Evolutionary conservation across 2,888 invertebrate species (phyloP), one percentile per base, ranked within the genome.

Genomic region (Euzophera pinguis): DNA sequence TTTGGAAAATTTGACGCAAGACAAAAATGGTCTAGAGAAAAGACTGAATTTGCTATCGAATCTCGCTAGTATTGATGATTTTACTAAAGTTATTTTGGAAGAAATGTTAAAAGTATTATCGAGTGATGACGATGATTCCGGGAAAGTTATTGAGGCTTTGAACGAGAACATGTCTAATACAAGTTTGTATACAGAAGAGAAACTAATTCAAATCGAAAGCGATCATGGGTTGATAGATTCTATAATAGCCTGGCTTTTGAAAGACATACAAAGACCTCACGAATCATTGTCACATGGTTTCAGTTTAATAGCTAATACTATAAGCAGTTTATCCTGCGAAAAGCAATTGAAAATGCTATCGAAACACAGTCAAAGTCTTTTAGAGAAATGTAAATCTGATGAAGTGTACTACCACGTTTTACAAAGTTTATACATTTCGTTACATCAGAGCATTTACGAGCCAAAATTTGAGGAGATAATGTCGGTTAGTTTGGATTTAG

Each of bases 371-470:
- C 39, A 60, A 1, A 53, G 55, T n/a, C 63, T 90, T 27, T 56
- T 84, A 57, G 66, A 73, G 0, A 71, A 75, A 52, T 78, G 82
- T 57, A 63, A 69, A 10, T 66, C 53, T 0, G 72, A 86, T 27
- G 75, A 83, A 16, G 51, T 60, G 1, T 76, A 81, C 58, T 82
- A 91, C 52, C 62, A 89, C 12, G 61, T 92, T 2, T 58, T 92
- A 43, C 91, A 92, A 70, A 90, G 91, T 60, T 64, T 93, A 51
- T 84, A 92, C 51, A 83, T 81, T 54, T 84, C 92, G 0, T 60
- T 92, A 16, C 81, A 83, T 47, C 78, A 75, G 60, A 80, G 74
- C 53, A 69, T 91, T 1, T 67, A 81, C 51, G 69, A 84, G 59
- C 57, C 71, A 1, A 65, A 68, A 49, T 80, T 78, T 54, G 74